These are phyloP conservation scores for Empidonax traillii DNA, from an alignment of 2,113 vertebrate species.

Conservation along the genomic window DNA sequence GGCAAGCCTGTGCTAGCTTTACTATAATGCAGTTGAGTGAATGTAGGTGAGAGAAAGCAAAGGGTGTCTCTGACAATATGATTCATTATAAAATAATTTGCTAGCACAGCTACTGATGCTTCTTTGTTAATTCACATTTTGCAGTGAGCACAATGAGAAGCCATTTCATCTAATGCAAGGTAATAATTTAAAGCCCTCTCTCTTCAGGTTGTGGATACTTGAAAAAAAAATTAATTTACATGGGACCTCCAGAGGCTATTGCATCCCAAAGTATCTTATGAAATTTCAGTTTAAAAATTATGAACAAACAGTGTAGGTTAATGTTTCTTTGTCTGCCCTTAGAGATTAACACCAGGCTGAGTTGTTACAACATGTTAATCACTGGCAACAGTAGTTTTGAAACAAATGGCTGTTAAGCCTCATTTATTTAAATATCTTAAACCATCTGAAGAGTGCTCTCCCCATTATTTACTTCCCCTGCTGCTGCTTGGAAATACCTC, in stretches of 20 bases:
- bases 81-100: neutral
- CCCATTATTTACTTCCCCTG: neutral
- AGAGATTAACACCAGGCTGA: neutral
- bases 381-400: neutral
- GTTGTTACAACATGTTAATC: slow-evolving; percentile 14
- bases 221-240: neutral
- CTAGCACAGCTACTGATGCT: neutral
- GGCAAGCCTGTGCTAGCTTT: neutral
- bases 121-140: neutral
- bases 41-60: neutral
- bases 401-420: slow-evolving; percentile 20
- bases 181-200: neutral
- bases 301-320: neutral
- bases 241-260: neutral
- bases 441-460: neutral
- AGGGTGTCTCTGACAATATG: neutral
- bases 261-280: neutral
- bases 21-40: neutral
- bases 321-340: slow-evolving; percentile 2
- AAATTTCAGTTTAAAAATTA: slow-evolving; percentile 3
- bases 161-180: neutral
- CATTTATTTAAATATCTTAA: slow-evolving; percentile 33
- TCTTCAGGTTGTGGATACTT: neutral
- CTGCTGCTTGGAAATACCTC: neutral
- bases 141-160: neutral